Evolutionary conservation across 2,888 invertebrate genomes (phyloP), one percentile per base, ranked within the genome.

Genomic region (Pantelozetes paolii): DNA sequence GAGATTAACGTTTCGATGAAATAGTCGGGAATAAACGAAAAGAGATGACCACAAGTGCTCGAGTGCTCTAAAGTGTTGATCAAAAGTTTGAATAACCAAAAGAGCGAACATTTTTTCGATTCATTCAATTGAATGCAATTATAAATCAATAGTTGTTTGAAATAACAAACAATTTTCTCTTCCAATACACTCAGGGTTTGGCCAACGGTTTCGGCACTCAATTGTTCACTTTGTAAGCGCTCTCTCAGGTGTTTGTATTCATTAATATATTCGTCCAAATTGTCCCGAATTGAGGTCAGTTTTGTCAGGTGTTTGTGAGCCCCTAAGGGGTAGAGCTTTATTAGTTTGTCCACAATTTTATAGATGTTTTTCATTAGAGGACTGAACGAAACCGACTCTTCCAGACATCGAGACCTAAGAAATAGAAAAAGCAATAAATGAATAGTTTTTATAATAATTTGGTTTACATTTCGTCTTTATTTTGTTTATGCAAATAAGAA

Each of bases 1-100:
- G 89, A 88, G 62, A 89, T 82, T 81, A 88, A 84, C 0, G 87
- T 86, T 76, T 89, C 88, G 71, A 90, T 85, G 81, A 89, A 89
- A 82, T 89, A 89, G 79, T 89, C 89, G 0, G 89, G 90, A 18
- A 89, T 86, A 80, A 89, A 90, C 26, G 87, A 86, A 80, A 89
- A 89, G 75, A 89, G 85, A 62, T 86, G 86, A 3, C 87, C 87
- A 54, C 85, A 84, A 45, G 85, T 84, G 0, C 88, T 87, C 0
- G 88, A 86, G 15, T 85, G 82, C 30, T 87, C 83, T 67, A 89
- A 79, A 0, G 89, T 88, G 75, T 85, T 83, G 6, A 88, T 81
- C 0, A 88, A 84, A 0, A 87, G 86, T 11, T 85, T 82, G 59
- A 89, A 84, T 54, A 89, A 83, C 83, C 86, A 87, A 0, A 86